These are phyloP conservation scores for Bombus affinis DNA, from an alignment of 1,140 invertebrate species.

Conservation along the genomic window DNA sequence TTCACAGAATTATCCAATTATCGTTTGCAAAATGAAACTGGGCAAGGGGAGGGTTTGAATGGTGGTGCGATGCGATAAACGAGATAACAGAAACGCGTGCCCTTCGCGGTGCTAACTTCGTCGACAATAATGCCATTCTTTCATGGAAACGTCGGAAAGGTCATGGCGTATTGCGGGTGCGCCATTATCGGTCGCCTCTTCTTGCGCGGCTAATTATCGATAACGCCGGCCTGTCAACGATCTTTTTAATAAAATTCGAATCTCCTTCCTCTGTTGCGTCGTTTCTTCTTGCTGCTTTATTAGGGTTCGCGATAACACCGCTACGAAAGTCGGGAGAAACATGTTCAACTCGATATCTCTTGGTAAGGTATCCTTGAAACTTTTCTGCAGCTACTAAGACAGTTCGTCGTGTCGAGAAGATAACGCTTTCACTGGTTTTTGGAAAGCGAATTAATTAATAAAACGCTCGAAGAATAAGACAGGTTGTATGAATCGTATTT, in stretches of 20 bases:
- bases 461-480: too few species aligned
- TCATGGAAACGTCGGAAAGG: slow-evolving; percentile 63
- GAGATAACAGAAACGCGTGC: slow-evolving; percentile 8
- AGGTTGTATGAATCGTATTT: too few species aligned
- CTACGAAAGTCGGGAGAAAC: too few species aligned
- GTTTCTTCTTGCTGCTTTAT: background rate
- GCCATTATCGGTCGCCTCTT: slow-evolving; percentile 45
- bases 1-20: slow-evolving; percentile 53
- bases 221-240: slow-evolving; percentile 24
- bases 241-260: slow-evolving; percentile 23
- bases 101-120: slow-evolving; percentile 17
- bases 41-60: background rate
- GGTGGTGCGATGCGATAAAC: slow-evolving; percentile 38
- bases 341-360: background rate
- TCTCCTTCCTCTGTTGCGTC: too few species aligned
- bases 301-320: background rate
- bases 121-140: slow-evolving; percentile 69
- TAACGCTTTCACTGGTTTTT: background rate
- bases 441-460: background rate
- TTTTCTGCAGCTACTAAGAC: background rate
- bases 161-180: slow-evolving; percentile 57
- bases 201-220: slow-evolving; percentile 49
- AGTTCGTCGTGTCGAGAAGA: background rate
- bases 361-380: slow-evolving; percentile 1
- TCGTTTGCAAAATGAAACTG: background rate